These are phyloP conservation scores for Pantherophis alleghaniensis DNA, from an alignment of 2,797 vertebrate species.

Conservation along the genomic window DNA sequence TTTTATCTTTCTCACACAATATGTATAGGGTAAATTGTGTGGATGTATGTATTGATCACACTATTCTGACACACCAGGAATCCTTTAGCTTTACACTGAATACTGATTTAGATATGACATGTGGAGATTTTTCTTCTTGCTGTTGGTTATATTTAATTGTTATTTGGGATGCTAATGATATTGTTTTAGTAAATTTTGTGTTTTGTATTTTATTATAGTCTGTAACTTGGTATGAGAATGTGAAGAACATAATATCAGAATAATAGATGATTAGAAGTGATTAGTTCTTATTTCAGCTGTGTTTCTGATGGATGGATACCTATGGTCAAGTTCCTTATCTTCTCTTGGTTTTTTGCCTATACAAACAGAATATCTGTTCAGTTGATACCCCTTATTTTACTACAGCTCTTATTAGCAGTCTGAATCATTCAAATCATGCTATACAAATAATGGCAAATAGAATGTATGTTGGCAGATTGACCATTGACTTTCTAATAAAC, in stretches of 20 bases:
- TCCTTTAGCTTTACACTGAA: neutral
- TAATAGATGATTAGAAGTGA: neutral
- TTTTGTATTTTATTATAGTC: neutral
- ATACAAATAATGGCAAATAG: neutral
- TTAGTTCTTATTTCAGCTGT: neutral
- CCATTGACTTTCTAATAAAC: neutral
- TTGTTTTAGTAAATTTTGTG: neutral
- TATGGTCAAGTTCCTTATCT: neutral
- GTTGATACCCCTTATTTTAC: neutral
- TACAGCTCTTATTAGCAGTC: neutral
- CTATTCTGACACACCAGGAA: neutral
- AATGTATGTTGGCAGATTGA: neutral
- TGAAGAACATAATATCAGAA: neutral
- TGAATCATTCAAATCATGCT: neutral
- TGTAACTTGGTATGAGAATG: neutral
- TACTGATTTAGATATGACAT: neutral
- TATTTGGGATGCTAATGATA: neutral
- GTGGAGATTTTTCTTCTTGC: neutral
- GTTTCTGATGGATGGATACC: neutral
- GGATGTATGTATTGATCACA: neutral
- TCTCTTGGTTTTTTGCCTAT: neutral
- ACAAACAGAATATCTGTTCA: neutral
- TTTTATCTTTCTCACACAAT: neutral
- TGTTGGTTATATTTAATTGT: neutral
- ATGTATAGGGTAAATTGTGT: neutral